Base-by-base conservation (phyloP, 2,888 invertebrate species). In the Pherbina coryleti region DNA sequence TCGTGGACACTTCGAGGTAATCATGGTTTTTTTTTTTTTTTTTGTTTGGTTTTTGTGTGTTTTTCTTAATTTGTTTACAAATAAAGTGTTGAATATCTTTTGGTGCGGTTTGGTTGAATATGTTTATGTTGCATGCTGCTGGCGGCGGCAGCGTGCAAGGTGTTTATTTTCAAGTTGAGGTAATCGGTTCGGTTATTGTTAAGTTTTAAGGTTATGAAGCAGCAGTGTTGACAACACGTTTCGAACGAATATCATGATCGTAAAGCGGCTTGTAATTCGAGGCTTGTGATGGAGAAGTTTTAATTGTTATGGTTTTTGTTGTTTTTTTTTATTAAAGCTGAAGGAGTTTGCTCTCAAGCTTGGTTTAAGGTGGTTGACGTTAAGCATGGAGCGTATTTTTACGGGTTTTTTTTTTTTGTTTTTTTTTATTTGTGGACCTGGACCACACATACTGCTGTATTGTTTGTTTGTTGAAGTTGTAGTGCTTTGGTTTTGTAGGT, bases 121-220 rank as follows among this genome's bases (percentile, higher is more conserved):
- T 60, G 22, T 37, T 37, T 11, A 22, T 62, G 19, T 49, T 51
- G 25, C 57, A 75, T 67, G 66, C 66, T 74, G 55, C 34, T 28
- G 73, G 5, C 25, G 44, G 51, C 53, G 66, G 34, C 53, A 55
- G 53, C 28, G 34, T 70, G 37, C 22, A 77, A 82, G 84, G 84
- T 83, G 84, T 83, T 84, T 84, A 84, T 81, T 83, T 84, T 82
- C 82, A 82, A 83, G 82, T 81, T 80, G 82, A 82, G 82, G 84
- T 83, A 82, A 83, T 84, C 44, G 44, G 44, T 44, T 44, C 14
- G 44, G 44, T 44, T 44, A 44, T 44, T 11, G 44, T 44, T 44
- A 44, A 44, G 81, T 44, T 49, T 75, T 71, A 44, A 22, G 22
- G 31, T 64, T 53, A 28, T 28, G 19, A 44, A 11, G 51, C 71